phyloP scores from a whole-genome alignment of 1,140 invertebrate genomes.

The Parapsyche elsis region DNA sequence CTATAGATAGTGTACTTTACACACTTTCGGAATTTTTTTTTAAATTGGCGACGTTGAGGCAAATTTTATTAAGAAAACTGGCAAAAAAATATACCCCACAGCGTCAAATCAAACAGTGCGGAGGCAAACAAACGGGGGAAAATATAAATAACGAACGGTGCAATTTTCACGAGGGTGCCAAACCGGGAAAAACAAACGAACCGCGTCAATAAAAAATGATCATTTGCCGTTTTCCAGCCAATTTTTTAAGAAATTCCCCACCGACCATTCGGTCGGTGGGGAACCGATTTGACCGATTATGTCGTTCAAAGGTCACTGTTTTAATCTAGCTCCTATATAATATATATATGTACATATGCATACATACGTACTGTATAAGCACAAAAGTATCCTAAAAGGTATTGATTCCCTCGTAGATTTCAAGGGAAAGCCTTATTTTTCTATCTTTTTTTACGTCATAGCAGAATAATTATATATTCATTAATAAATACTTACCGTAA shows the following conservation, averaged over 20 bases:
- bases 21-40: neutral
- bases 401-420: too few species aligned
- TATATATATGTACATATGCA: too few species aligned
- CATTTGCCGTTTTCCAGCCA: neutral
- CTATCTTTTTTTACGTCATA: too few species aligned
- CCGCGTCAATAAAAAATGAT: conserved; percentile 35
- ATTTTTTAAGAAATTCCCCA: conserved; percentile 11
- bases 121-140: neutral
- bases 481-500: too few species aligned
- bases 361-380: too few species aligned
- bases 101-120: neutral
- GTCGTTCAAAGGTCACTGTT: too few species aligned
- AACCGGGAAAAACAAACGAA: conserved; percentile 1
- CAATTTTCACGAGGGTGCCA: conserved; percentile 12
- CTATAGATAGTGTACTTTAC: neutral
- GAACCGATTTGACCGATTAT: conserved; percentile 14
- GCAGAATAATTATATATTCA: too few species aligned
- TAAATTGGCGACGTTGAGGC: neutral
- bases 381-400: too few species aligned
- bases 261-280: too few species aligned
- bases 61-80: too few species aligned
- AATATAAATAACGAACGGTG: conserved; percentile 9
- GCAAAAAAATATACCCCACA: neutral
- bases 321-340: too few species aligned
- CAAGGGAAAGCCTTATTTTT: too few species aligned